Evolutionary conservation across 1,140 invertebrate species (phyloP).

Genomic region (Pachypeltis micranthus): DNA sequence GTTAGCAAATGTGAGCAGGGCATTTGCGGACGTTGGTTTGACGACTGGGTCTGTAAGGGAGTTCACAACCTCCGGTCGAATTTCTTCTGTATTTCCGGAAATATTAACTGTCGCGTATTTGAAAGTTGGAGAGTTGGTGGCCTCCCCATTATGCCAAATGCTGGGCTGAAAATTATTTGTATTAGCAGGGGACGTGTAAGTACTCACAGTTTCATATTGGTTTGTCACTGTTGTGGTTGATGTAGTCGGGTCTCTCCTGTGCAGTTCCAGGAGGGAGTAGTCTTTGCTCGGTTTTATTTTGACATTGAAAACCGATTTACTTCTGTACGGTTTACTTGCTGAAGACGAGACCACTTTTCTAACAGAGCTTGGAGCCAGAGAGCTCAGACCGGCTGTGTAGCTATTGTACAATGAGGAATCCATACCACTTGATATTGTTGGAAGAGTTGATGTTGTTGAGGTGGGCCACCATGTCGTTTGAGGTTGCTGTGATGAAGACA

Average conservation of each 20-base stretch:
- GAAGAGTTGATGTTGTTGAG: too few species aligned
- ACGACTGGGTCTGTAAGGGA: constrained; percentile 16
- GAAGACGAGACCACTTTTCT: not conserved
- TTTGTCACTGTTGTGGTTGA: too few species aligned
- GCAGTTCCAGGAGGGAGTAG: constrained; percentile 22
- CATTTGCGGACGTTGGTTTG: constrained; percentile 36
- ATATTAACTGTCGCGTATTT: constrained; percentile 7
- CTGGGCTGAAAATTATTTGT: too few species aligned
- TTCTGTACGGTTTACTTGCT: not conserved
- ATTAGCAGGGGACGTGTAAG: too few species aligned
- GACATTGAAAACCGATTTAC: constrained; percentile 21
- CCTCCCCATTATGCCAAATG: not conserved
- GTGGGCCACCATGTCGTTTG: too few species aligned
- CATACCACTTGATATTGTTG: too few species aligned
- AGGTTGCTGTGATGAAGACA: too few species aligned
- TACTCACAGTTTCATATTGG: too few species aligned
- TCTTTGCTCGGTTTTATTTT: constrained; percentile 22
- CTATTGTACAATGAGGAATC: not conserved
- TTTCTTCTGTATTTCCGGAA: constrained; percentile 10
- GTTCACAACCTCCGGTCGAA: constrained; percentile 21
- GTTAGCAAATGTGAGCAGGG: constrained; percentile 59
- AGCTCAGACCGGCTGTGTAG: not conserved
- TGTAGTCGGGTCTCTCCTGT: constrained; percentile 10
- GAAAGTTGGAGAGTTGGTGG: too few species aligned
- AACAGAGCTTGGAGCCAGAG: not conserved